These are phyloP conservation scores for Drosophila rubida DNA, from an alignment of 2,888 invertebrate genomes.

Conservation along the genomic window DNA sequence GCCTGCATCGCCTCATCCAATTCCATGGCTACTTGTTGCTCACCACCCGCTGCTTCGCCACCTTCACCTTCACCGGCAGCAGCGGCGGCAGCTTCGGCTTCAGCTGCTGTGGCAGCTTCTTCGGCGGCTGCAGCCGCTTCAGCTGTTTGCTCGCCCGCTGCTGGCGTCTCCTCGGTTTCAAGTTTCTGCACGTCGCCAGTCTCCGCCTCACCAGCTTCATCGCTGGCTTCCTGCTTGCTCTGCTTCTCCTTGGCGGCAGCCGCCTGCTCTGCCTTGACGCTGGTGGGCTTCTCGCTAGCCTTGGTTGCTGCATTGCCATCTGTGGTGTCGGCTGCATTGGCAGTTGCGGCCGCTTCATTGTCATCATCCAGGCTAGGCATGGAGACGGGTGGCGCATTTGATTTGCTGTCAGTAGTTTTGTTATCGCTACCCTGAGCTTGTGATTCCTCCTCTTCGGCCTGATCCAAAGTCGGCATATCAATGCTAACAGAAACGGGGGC, in stretches of 20 bases:
- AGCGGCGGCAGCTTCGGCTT: slow-evolving; percentile 56
- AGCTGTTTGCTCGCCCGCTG: slow-evolving; percentile 13
- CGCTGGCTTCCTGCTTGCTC: slow-evolving; percentile 12
- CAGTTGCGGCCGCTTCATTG: slow-evolving; percentile 76
- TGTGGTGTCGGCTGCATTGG: slow-evolving; percentile 36
- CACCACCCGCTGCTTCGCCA: slow-evolving; percentile 57
- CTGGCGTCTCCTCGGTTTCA: slow-evolving; percentile 39
- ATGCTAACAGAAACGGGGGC: slow-evolving; percentile 84
- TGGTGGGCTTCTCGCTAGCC: slow-evolving; percentile 28
- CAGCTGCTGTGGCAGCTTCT: slow-evolving; percentile 58
- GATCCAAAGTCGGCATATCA: slow-evolving; percentile 85
- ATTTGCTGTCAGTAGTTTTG: slow-evolving; percentile 57
- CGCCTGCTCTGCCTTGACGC: slow-evolving; percentile 43
- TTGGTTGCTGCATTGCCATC: slow-evolving; percentile 50
- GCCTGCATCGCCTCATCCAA: slow-evolving; percentile 85
- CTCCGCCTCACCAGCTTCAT: slow-evolving; percentile 26
- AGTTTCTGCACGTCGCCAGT: slow-evolving; percentile 27
- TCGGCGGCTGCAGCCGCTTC: slow-evolving; percentile 11
- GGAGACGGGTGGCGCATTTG: slow-evolving; percentile 81
- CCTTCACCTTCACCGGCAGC: slow-evolving; percentile 51
- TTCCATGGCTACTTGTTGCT: slow-evolving; percentile 84
- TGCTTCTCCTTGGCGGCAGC: slow-evolving; percentile 46
- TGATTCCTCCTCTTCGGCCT: slow-evolving; percentile 82
- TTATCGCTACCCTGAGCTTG: slow-evolving; percentile 67
- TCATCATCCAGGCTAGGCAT: slow-evolving; percentile 85